Evolutionary conservation across 2,797 vertebrate species (phyloP).

Genomic region (Tauraco hartlaubi): DNA sequence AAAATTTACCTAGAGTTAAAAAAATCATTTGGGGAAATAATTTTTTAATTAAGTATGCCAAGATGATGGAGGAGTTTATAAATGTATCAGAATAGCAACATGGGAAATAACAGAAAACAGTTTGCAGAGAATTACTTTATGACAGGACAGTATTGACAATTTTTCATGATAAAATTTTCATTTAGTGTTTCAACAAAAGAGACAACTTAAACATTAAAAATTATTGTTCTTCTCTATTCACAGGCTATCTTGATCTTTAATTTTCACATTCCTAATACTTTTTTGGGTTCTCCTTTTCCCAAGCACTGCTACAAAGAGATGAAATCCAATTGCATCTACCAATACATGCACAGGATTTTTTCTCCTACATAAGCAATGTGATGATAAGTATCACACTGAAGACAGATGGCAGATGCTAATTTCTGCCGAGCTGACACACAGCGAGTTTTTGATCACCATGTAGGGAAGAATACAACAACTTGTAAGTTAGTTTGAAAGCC

Average conservation of each 20-base stretch:
- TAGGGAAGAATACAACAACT: neutral
- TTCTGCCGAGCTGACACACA: neutral
- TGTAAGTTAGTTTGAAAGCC: neutral
- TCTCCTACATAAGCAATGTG: neutral
- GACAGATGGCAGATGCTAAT: constrained; percentile 11
- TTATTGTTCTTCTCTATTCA: neutral
- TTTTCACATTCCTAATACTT: neutral
- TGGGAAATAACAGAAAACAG: constrained; percentile 10
- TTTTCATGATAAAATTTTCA: neutral
- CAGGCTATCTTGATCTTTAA: neutral
- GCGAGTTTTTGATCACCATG: neutral
- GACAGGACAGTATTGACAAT: neutral
- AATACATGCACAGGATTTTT: neutral
- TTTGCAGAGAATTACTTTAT: neutral
- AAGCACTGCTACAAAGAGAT: neutral
- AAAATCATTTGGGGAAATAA: neutral
- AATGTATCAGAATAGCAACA: neutral
- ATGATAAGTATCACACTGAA: neutral
- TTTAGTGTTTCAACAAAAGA: neutral
- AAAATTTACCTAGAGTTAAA: neutral
- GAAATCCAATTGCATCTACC: neutral
- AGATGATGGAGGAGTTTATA: neutral
- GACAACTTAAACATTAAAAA: neutral
- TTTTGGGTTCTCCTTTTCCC: neutral
- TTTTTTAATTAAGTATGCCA: neutral